Base-by-base conservation (phyloP, 2,888 invertebrate species). In the Spilosoma lubricipeda region DNA sequence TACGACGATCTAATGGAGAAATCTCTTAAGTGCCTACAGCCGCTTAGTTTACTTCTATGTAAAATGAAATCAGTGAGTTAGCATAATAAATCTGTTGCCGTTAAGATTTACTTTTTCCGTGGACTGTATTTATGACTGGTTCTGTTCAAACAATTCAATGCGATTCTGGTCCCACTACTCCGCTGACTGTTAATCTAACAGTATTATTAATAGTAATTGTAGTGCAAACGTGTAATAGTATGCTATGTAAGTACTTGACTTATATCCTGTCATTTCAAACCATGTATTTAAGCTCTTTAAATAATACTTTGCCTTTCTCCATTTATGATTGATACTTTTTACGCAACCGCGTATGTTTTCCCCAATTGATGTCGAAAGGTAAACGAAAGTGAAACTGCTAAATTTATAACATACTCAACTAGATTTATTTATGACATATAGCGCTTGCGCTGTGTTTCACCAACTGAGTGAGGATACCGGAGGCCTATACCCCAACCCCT, bases 131-230 rank as follows among this genome's bases (percentile, higher is more conserved):
- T 48, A 3, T 67, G 23, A 20, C n/a, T 75, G 77, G 30, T 3
- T 77, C 72, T 56, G 71, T 23, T 52, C 59, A 39, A 74, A 80
- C 80, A 80, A 82, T 78, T 82, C 74, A 80, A 69, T 74, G 76
- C 36, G 73, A 73, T 63, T n/a, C 69, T 86, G 82, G 85, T 80
- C 83, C 82, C 77, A 75, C 71, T 80, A 80, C 84, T 78, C 74
- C 71, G 74, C 66, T 77, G 75, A 75, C 78, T 79, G 75, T 80
- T 79, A 75, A 67, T 71, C 74, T 73, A 71, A 74, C 77, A 56
- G 71, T 82, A 82, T 81, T 85, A 88, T 90, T 84, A 85, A 86
- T 88, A 88, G 87, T 86, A 84, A 87, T 88, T 83, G 77, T 76
- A 48, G 77, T 69, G 72, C 56, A 71, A 70, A 72, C 74, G 65